Evolutionary conservation across 2,797 vertebrate genomes (phyloP).

Genomic region (Gambelia wislizenii): DNA sequence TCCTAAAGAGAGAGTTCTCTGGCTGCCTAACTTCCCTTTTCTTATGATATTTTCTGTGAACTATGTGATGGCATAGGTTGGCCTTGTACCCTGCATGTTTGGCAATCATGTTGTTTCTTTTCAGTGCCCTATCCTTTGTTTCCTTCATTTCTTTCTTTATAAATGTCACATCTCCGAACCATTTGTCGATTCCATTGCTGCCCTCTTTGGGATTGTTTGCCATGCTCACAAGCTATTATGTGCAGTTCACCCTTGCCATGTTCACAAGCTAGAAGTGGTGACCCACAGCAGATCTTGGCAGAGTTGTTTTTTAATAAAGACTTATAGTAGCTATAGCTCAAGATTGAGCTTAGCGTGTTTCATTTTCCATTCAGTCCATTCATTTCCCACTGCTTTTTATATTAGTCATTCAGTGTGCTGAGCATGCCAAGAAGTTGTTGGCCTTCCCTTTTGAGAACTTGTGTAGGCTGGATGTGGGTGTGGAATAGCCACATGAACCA

Average conservation of each 20-base stretch:
- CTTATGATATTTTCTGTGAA: conserved; percentile 40
- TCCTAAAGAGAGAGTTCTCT: not conserved
- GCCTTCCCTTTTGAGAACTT: conserved; percentile 58
- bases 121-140: not conserved
- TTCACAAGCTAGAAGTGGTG: not conserved
- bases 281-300: not conserved
- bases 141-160: not conserved
- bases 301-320: not conserved
- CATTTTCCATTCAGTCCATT: conserved; percentile 53
- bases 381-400: conserved; percentile 5
- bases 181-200: not conserved
- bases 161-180: not conserved
- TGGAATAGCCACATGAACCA: conserved; percentile 69
- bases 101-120: not conserved
- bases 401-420: conserved; percentile 60
- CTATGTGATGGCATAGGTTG: not conserved
- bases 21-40: not conserved
- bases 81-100: not conserved
- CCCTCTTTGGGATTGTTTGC: not conserved
- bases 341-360: conserved; percentile 20
- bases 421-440: conserved; percentile 42
- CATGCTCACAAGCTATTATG: no score
- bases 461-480: conserved; percentile 71
- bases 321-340: conserved; percentile 34
- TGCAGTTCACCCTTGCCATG: no score